phyloP scores from a whole-genome alignment of 2,888 invertebrate genomes.

The Eurois occulta region DNA sequence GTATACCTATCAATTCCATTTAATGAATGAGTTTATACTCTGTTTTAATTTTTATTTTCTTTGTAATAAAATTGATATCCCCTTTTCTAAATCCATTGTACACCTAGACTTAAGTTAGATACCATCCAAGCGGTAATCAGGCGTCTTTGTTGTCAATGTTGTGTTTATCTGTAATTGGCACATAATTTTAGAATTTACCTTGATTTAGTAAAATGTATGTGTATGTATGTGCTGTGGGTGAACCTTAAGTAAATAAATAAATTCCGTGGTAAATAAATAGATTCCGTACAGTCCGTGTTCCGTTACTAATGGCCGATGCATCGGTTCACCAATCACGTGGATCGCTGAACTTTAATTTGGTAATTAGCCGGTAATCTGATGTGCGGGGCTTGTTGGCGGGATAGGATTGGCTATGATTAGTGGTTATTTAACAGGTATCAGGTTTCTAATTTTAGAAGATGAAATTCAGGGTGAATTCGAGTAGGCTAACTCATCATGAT shows the following conservation, averaged over 20 bases:
- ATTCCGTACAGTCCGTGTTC: background rate
- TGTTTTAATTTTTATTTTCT: too few species aligned
- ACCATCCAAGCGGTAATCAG: too few species aligned
- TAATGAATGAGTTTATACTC: too few species aligned
- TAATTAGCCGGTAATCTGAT: slow-evolving; percentile 48
- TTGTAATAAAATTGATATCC: too few species aligned
- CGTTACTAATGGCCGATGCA: slow-evolving; percentile 39
- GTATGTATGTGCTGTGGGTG: too few species aligned
- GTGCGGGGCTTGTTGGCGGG: slow-evolving; percentile 35
- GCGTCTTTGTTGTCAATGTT: too few species aligned
- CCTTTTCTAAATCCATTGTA: too few species aligned
- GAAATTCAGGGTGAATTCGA: background rate
- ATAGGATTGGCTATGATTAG: slow-evolving; percentile 13
- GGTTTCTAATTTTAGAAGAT: slow-evolving; percentile 1
- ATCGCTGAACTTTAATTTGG: slow-evolving; percentile 58
- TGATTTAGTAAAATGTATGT: too few species aligned
- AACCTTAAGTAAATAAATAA: too few species aligned
- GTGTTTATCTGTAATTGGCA: too few species aligned
- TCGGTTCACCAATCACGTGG: slow-evolving; percentile 50
- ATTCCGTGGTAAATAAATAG: background rate
- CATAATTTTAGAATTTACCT: too few species aligned
- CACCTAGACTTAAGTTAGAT: too few species aligned
- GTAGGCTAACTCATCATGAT: background rate
- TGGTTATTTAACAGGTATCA: slow-evolving; percentile 18
- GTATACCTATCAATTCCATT: background rate